phyloP scores from a whole-genome alignment of 1,140 invertebrate genomes.

The Pseudachorutes palmiensis region DNA sequence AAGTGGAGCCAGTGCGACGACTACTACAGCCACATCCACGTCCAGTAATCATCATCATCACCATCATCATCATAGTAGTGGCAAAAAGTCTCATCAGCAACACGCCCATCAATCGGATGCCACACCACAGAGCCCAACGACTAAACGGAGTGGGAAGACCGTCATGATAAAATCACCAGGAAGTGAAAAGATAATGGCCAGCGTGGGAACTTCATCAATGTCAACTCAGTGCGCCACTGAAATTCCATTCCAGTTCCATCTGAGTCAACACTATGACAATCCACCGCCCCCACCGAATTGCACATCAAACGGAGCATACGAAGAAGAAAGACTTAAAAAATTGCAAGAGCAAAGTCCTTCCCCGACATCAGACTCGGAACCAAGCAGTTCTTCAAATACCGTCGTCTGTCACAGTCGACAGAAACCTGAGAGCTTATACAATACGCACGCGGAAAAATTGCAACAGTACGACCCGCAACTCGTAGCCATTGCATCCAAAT shows the following conservation, averaged over 20 bases:
- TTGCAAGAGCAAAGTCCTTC: slow-evolving; percentile 1
- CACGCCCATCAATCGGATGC: neutral
- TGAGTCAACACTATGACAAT: slow-evolving; percentile 35
- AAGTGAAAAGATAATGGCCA: slow-evolving; percentile 8
- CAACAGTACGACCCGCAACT: slow-evolving; percentile 38
- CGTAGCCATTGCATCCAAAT: slow-evolving; percentile 39
- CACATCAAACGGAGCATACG: slow-evolving; percentile 33
- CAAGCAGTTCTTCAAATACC: neutral
- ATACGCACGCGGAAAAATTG: neutral
- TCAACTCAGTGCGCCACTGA: neutral
- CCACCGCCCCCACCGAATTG: slow-evolving; percentile 35
- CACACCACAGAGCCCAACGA: slow-evolving; percentile 19
- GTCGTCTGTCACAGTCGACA: neutral
- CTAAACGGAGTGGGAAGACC: slow-evolving; percentile 27
- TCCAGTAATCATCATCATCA: slow-evolving; percentile 1
- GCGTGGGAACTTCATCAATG: neutral
- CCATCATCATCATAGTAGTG: neutral
- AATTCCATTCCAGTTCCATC: slow-evolving; percentile 32
- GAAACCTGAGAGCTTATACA: slow-evolving; percentile 7
- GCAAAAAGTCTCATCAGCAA: neutral
- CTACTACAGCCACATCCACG: neutral
- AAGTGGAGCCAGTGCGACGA: neutral
- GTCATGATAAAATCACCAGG: slow-evolving; percentile 31
- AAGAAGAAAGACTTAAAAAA: slow-evolving; percentile 1
- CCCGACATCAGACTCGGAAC: neutral